phyloP scores from a whole-genome alignment of 2,888 invertebrate species.

The Netelia virgata region DNA sequence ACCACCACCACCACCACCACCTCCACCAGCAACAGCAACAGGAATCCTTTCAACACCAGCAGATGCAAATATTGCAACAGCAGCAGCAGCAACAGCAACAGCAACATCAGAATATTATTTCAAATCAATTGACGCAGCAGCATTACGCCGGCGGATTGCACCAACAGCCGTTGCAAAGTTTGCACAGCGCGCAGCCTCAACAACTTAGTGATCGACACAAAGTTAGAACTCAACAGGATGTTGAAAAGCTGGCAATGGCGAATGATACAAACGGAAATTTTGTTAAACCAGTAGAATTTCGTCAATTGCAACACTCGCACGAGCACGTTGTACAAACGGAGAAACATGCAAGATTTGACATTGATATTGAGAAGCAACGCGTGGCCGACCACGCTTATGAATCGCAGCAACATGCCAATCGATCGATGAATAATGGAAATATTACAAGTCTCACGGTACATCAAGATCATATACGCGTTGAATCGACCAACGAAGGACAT shows the following conservation, averaged over 20 bases:
- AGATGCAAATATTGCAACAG: constrained; percentile 76
- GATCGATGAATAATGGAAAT: constrained; percentile 82
- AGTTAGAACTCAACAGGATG: constrained; percentile 71
- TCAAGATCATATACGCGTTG: constrained; percentile 78
- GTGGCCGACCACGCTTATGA: constrained; percentile 82
- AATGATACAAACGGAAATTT: constrained; percentile 68
- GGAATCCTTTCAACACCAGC: constrained; percentile 79
- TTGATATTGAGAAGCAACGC: constrained; percentile 81
- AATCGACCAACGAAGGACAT: constrained; percentile 76
- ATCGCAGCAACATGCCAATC: constrained; percentile 80
- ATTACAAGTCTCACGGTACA: constrained; percentile 79
- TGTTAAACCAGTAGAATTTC: constrained; percentile 78
- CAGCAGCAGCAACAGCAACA: constrained; percentile 75
- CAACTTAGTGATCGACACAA: constrained; percentile 75
- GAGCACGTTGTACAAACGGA: constrained; percentile 78
- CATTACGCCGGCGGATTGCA: constrained; percentile 80
- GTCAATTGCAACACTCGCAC: constrained; percentile 75
- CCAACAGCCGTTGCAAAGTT: constrained; percentile 72
- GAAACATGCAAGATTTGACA: constrained; percentile 75
- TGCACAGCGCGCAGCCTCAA: constrained; percentile 80
- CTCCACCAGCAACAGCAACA: constrained; percentile 73
- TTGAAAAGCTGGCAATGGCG: constrained; percentile 64
- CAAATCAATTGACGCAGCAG: constrained; percentile 80
- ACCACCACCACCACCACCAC: constrained; percentile 75
- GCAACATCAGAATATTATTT: constrained; percentile 76